These are phyloP conservation scores for Nysson spinosus DNA, from an alignment of 2,888 invertebrate species.

Conservation along the genomic window DNA sequence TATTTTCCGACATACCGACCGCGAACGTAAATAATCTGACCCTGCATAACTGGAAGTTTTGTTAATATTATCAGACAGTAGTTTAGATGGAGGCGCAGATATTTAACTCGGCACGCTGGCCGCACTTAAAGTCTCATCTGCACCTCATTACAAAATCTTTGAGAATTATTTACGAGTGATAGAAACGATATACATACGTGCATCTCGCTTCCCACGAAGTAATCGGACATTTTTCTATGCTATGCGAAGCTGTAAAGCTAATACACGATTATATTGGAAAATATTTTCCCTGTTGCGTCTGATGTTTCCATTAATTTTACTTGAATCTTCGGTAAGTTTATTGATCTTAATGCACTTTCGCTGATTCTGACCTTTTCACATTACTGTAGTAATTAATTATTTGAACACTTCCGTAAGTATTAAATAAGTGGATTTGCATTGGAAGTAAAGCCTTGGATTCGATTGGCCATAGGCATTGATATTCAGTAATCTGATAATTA, in stretches of 20 bases:
- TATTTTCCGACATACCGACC: not conserved
- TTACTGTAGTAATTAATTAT: too few relatives aligned
- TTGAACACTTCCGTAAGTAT: too few relatives aligned
- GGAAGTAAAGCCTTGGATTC: too few relatives aligned
- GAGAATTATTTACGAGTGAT: slow-evolving; percentile 26
- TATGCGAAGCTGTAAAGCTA: slow-evolving; percentile 15
- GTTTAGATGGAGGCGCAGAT: not conserved
- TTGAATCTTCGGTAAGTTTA: not conserved
- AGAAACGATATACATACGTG: slow-evolving; percentile 1
- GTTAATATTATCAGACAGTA: not conserved
- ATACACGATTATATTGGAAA: slow-evolving; percentile 9
- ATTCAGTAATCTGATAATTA: too few relatives aligned
- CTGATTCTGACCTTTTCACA: not conserved
- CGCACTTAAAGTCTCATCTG: not conserved
- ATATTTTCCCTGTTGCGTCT: slow-evolving; percentile 9
- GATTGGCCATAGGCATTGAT: too few relatives aligned
- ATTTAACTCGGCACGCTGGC: slow-evolving; percentile 5
- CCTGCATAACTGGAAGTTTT: not conserved
- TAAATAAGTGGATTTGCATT: too few relatives aligned
- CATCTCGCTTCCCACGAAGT: slow-evolving; percentile 17
- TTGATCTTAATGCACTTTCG: too few relatives aligned
- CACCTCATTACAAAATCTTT: not conserved
- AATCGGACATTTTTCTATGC: slow-evolving; percentile 14
- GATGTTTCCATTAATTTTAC: slow-evolving; percentile 35
- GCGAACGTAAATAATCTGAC: not conserved